Evolutionary conservation across 1,140 invertebrate genomes (phyloP), one percentile per base, ranked within the genome.

Genomic region (honey bee (Apis mellifera)): DNA sequence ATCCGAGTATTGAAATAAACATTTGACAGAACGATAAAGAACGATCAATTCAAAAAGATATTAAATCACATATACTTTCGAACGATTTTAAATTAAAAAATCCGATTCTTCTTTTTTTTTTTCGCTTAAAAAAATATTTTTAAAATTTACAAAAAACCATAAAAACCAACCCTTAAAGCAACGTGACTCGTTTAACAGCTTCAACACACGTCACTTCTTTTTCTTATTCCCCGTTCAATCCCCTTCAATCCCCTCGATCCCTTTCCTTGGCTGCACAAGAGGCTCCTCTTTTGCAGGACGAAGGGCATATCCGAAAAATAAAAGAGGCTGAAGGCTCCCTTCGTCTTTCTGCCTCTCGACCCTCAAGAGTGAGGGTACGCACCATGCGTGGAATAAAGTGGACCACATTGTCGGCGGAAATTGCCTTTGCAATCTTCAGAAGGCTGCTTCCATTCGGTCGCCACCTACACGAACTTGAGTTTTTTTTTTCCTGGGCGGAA

Each of bases 391-490:
- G 55, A 59, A 75, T 59, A 68, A 80, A 80, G 72, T 66, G 62
- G 55, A 26, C 79, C 50, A 26, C 52, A 81, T 81, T 81, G 79
- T 81, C 13, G 64, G 21, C 4, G 54, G 54, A 81, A 81, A 81
- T 81, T 81, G 79, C 79, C 54, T 81, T 75, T 81, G 79, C 72
- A 81, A 81, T 81, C 71, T 81, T 81, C 79, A 81, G 79, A 54
- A 81, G 79, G 72, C 79, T 68, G 42, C 64, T 17, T 75, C 79
- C 79, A 68, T 79, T 62, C 69, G 57, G 50, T 54, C 68, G 78
- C 50, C 78, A 54, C n/a, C 64, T 50, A 73, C 59, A 21, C 26
- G n/a, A 65, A 21, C 50, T 12, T 54, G 50, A 26, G 23, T 70
- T 73, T 70, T 73, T 59, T n/a, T 73, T 42, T 7, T 7, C 4